phyloP scores from a whole-genome alignment of 2,113 vertebrate species.

The Ochotona princeps region DNA sequence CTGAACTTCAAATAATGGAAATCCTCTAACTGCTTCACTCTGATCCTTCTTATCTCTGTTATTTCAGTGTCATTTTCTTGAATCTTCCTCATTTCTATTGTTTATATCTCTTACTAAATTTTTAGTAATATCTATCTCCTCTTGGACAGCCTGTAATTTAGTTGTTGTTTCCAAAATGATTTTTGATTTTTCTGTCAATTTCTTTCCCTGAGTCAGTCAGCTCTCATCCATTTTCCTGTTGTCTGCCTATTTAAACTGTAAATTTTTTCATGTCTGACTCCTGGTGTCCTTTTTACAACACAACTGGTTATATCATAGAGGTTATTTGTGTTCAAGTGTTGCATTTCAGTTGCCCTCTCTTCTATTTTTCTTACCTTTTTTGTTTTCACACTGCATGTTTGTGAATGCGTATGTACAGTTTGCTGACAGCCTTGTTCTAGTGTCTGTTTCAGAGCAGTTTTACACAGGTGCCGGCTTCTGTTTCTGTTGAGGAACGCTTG shows the following conservation, averaged over 20 bases:
- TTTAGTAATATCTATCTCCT: constrained; percentile 26
- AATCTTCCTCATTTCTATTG: constrained; percentile 43
- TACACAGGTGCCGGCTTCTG: constrained; percentile 23
- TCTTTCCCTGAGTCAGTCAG: constrained; percentile 20
- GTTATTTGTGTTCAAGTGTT: neutral
- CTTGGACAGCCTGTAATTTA: constrained; percentile 28
- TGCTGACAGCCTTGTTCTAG: neutral
- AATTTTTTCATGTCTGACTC: constrained; percentile 20
- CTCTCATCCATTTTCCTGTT: neutral
- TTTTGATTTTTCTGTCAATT: constrained; percentile 11
- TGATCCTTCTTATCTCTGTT: neutral
- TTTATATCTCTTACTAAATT: constrained; percentile 32
- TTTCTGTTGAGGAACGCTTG: constrained; percentile 5
- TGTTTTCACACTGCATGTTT: neutral
- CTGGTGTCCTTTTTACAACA: neutral
- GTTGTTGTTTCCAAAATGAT: constrained; percentile 56
- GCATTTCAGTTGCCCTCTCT: neutral
- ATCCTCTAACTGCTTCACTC: neutral
- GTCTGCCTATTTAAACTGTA: neutral
- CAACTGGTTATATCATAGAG: neutral
- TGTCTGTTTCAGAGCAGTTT: constrained; percentile 8
- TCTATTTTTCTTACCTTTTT: neutral
- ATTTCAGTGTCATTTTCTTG: constrained; percentile 54
- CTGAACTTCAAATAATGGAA: neutral
- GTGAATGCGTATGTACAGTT: neutral